Evolutionary conservation across 2,113 vertebrate genomes (phyloP).

Genomic region (Triplophysa rosa): DNA sequence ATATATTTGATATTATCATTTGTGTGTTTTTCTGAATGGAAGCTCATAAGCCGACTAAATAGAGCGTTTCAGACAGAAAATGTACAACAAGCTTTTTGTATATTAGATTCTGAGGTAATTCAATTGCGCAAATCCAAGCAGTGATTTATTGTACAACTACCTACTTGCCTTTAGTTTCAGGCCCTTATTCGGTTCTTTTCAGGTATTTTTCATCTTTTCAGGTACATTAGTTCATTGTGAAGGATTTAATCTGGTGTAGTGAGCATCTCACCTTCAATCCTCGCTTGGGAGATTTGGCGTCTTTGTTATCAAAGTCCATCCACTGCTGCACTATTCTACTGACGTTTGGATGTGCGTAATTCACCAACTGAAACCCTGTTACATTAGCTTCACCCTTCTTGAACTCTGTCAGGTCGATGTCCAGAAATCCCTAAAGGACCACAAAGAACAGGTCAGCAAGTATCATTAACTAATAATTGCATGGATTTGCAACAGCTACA

Average conservation of each 20-base stretch:
- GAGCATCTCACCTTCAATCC: slow-evolving; percentile 81
- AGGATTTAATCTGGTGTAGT: neutral
- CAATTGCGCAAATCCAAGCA: neutral
- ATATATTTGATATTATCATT: neutral
- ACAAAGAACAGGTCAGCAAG: slow-evolving; percentile 18
- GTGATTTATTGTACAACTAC: neutral
- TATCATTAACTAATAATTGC: neutral
- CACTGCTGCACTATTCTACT: slow-evolving; percentile 91
- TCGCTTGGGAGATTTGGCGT: slow-evolving; percentile 88
- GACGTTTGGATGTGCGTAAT: slow-evolving; percentile 84
- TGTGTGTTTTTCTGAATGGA: neutral
- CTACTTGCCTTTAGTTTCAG: slow-evolving; percentile 1
- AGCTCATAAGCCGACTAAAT: neutral
- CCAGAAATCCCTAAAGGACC: slow-evolving; percentile 87
- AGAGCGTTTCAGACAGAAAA: neutral
- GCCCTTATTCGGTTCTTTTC: neutral
- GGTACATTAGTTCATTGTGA: neutral
- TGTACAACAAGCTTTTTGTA: neutral
- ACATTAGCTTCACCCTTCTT: slow-evolving; percentile 94
- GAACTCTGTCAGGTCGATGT: slow-evolving; percentile 93
- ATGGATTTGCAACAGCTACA: neutral
- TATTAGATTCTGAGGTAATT: slow-evolving; percentile 8
- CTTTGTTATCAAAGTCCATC: slow-evolving; percentile 90
- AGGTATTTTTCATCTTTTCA: slow-evolving; percentile 1
- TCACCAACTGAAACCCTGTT: slow-evolving; percentile 95